Percentiles rank a stretch among this genome's conserved stretches.
phyloP scores from a whole-genome alignment of 2,888 invertebrate genomes.

The Tenthredo scrophulariae region DNA sequence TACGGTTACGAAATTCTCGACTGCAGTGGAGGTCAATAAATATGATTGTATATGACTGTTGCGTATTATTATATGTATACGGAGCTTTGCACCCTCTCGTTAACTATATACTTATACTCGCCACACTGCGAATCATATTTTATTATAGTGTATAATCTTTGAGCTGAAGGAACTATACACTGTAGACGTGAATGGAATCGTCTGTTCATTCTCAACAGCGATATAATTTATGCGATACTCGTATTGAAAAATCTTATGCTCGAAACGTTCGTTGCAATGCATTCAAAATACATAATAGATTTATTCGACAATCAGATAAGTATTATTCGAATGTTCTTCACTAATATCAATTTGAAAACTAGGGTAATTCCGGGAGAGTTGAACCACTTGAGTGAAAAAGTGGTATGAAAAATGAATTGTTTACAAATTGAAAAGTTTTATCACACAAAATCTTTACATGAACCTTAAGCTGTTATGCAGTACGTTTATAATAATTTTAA shows the following conservation, averaged over 20 bases:
- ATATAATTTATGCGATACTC: constrained; percentile 40
- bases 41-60: not conserved
- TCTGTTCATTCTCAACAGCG: constrained; percentile 22
- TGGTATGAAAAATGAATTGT: too few species aligned
- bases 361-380: too few species aligned
- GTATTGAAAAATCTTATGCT: constrained; percentile 2
- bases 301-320: not conserved
- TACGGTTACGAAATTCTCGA: not conserved
- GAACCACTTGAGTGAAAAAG: too few species aligned
- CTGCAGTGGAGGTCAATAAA: not conserved
- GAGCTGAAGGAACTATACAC: constrained; percentile 13
- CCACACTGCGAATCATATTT: not conserved
- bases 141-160: constrained; percentile 6
- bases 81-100: not conserved
- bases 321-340: not conserved
- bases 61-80: not conserved
- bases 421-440: too few species aligned
- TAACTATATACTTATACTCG: not conserved
- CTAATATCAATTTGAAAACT: not conserved
- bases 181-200: constrained; percentile 39
- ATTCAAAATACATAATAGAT: constrained; percentile 12
- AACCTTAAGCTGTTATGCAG: too few species aligned
- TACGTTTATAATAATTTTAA: too few species aligned
- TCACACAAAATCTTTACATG: too few species aligned
- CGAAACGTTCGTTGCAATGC: not conserved